A percentile compares a stretch with the other conserved stretches of the same genome.
phyloP scores from a whole-genome alignment of 2,113 vertebrate genomes.

The Lasiurus borealis region DNA sequence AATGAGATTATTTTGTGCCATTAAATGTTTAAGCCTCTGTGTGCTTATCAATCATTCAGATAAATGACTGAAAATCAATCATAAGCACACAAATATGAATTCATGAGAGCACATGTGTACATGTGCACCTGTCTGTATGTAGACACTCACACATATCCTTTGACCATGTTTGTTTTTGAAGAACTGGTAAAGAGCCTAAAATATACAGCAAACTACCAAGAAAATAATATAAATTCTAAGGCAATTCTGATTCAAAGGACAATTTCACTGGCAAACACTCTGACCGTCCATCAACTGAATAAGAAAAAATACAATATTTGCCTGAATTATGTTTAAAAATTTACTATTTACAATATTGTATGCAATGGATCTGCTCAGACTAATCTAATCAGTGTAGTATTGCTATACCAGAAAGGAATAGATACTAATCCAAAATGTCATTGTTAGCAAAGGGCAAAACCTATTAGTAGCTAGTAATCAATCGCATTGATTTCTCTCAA shows the following conservation, averaged over 20 bases:
- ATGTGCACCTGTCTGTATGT: neutral
- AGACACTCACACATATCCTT: neutral
- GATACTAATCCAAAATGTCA: neutral
- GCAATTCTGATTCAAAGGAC: conserved; percentile 5
- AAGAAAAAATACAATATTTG: conserved; percentile 1
- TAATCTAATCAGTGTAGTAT: neutral
- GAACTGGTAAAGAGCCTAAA: conserved; percentile 17
- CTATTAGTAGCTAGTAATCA: neutral
- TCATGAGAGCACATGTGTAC: neutral
- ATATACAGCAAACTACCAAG: neutral
- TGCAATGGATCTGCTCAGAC: neutral
- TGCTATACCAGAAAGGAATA: neutral
- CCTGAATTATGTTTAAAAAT: neutral
- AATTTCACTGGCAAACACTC: neutral
- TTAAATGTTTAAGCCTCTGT: conserved; percentile 43
- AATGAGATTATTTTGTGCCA: neutral
- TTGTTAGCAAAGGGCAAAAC: neutral
- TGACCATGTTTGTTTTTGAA: neutral
- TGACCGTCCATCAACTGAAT: conserved; percentile 9
- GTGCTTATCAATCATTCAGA: neutral
- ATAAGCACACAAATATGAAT: neutral
- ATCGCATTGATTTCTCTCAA: neutral
- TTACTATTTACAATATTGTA: neutral
- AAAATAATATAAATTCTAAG: conserved; percentile 38
- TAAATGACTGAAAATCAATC: conserved; percentile 27